Percentiles rank a stretch among this genome's conserved stretches.
These are phyloP conservation scores for Saccostrea cuccullata DNA, from an alignment of 1,140 invertebrate genomes.

Conservation along the genomic window DNA sequence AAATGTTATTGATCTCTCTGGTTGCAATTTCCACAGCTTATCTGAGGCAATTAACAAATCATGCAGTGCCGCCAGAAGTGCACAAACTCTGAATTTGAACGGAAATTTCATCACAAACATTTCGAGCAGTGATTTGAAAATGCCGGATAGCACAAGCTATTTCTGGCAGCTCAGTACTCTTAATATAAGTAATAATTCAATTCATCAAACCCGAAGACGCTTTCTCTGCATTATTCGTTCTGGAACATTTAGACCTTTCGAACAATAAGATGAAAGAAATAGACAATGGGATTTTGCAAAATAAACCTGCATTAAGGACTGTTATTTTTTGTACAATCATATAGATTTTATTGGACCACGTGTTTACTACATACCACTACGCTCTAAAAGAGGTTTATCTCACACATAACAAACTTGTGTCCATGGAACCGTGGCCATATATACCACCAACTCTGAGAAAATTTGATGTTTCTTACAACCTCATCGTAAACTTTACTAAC, in stretches of 20 bases:
- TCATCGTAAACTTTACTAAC: slow-evolving; percentile 49
- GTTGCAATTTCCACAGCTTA: background rate
- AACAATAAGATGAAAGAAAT: slow-evolving; percentile 39
- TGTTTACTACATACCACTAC: slow-evolving; percentile 25
- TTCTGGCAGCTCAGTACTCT: slow-evolving; percentile 36
- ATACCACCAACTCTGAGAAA: slow-evolving; percentile 22
- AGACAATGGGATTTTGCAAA: slow-evolving; percentile 29
- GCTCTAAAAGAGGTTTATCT: slow-evolving; percentile 31
- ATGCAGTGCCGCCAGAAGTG: background rate
- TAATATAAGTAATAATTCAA: slow-evolving; percentile 41
- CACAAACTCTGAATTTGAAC: background rate
- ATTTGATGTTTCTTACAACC: slow-evolving; percentile 49
- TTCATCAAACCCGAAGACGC: background rate
- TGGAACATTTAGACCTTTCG: slow-evolving; percentile 38
- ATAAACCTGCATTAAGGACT: background rate
- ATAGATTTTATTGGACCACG: slow-evolving; percentile 39
- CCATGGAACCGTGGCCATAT: slow-evolving; percentile 52
- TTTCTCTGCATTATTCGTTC: slow-evolving; percentile 17
- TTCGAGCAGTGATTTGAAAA: background rate
- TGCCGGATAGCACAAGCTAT: background rate
- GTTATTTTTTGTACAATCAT: slow-evolving; percentile 48
- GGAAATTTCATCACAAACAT: slow-evolving; percentile 41
- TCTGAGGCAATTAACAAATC: background rate
- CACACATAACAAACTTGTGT: slow-evolving; percentile 40
- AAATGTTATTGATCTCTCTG: background rate